Evolutionary conservation across 1,140 invertebrate genomes (phyloP).

Genomic region (Psix sp.): DNA sequence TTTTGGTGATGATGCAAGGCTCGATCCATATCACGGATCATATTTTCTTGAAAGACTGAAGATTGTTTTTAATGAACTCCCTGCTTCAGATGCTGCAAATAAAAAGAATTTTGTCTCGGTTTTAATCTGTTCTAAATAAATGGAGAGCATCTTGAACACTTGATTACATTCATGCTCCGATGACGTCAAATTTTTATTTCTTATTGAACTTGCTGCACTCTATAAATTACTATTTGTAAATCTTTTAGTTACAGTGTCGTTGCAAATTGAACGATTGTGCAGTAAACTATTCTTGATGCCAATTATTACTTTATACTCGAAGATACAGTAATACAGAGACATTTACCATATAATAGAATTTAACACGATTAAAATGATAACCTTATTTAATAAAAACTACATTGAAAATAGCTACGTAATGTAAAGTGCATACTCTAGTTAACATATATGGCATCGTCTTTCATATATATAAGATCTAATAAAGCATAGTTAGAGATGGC

Average conservation of each 20-base stretch:
- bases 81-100: conserved; percentile 16
- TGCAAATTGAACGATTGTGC: too few relatives aligned
- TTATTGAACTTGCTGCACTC: conserved; percentile 29
- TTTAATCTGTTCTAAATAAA: conserved; percentile 50
- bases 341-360: too few relatives aligned
- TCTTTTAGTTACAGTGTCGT: too few relatives aligned
- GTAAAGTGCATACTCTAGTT: too few relatives aligned
- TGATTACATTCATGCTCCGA: conserved; percentile 8
- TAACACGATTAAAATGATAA: too few relatives aligned
- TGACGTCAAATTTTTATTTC: conserved; percentile 22
- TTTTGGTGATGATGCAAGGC: conserved; percentile 41
- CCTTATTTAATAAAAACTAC: too few relatives aligned
- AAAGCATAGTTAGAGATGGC: conserved; percentile 44
- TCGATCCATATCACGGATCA: conserved; percentile 29
- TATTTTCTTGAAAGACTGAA: conserved; percentile 41
- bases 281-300: too few relatives aligned
- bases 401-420: too few relatives aligned
- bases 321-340: too few relatives aligned
- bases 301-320: too few relatives aligned
- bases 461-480: conserved; percentile 48
- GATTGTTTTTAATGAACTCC: conserved; percentile 41
- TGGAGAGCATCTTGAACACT: conserved; percentile 21
- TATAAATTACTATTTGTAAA: conserved; percentile 7
- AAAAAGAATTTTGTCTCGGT: conserved; percentile 1
- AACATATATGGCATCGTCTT: conserved; percentile 26